phyloP scores from a whole-genome alignment of 2,888 invertebrate species.

The Drosophila aldrichi region DNA sequence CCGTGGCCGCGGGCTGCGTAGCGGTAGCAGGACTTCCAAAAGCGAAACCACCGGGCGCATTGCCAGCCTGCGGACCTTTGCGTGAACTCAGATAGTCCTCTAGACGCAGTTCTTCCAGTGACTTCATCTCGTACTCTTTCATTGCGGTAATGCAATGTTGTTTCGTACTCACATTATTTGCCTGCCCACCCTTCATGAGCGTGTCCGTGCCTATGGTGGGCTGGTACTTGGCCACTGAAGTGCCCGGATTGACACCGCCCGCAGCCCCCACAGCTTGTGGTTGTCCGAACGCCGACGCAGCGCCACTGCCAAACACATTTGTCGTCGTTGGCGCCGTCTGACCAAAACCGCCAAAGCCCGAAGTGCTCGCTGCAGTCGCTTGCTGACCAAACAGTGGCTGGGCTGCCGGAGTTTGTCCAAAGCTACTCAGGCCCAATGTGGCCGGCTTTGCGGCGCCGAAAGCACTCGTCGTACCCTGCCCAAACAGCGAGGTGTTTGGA shows the following conservation, averaged over 20 bases:
- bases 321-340: conserved; percentile 86
- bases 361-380: conserved; percentile 82
- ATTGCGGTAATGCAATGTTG: conserved; percentile 99
- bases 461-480: conserved; percentile 87
- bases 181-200: conserved; percentile 94
- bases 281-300: conserved; percentile 81
- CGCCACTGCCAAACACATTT: conserved; percentile 86
- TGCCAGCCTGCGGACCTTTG: conserved; percentile 89
- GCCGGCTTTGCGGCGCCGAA: conserved; percentile 87
- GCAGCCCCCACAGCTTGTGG: conserved; percentile 66
- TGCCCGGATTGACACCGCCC: conserved; percentile 86
- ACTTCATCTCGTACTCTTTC: conserved; percentile 98
- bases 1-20: conserved; percentile 83
- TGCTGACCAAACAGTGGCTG: conserved; percentile 87
- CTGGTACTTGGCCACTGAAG: conserved; percentile 92
- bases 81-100: conserved; percentile 97
- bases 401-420: conserved; percentile 79
- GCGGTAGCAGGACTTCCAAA: conserved; percentile 86
- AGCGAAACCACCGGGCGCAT: conserved; percentile 86
- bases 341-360: conserved; percentile 88
- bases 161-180: conserved; percentile 94
- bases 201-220: conserved; percentile 96
- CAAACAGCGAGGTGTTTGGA: conserved; percentile 88
- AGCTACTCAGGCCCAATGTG: conserved; percentile 74
- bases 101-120: conserved; percentile 95